phyloP scores from a whole-genome alignment of 2,113 vertebrate genomes.

The Semnornis frantzii region DNA sequence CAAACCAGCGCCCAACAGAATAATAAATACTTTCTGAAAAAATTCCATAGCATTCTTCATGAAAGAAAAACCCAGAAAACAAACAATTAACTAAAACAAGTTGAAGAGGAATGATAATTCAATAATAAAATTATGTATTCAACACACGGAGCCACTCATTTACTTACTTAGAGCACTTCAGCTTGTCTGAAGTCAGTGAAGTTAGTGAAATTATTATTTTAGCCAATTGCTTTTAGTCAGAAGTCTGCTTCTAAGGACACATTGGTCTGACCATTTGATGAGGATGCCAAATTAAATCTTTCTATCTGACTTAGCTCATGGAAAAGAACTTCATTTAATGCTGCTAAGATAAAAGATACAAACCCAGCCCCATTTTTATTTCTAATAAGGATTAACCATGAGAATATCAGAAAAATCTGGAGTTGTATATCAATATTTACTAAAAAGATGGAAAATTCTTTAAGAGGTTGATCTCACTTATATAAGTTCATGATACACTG shows the following conservation, averaged over 20 bases:
- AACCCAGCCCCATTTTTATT: not conserved
- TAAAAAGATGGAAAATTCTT: not conserved
- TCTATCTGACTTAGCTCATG: not conserved
- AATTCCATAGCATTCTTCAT: not conserved
- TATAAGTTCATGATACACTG: rapidly evolving
- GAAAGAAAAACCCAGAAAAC: not conserved
- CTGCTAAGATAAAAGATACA: not conserved
- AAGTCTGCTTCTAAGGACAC: not conserved
- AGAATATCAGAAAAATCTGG: not conserved
- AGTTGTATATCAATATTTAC: not conserved
- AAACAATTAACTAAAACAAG: not conserved
- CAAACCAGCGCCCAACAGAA: not conserved
- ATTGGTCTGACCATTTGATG: not conserved
- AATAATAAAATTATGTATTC: not conserved
- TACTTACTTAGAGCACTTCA: not conserved
- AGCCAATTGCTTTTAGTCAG: not conserved
- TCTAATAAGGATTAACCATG: not conserved
- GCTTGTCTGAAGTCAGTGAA: not conserved
- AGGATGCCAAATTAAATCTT: not conserved
- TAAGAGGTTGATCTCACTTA: not conserved
- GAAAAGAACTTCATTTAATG: not conserved
- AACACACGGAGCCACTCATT: not conserved
- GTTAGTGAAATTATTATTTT: not conserved
- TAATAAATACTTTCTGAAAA: not conserved
- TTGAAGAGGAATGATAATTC: not conserved